These are phyloP conservation scores for Arctocebus calabarensis DNA, from an alignment of 2,797 vertebrate genomes.

Conservation along the genomic window DNA sequence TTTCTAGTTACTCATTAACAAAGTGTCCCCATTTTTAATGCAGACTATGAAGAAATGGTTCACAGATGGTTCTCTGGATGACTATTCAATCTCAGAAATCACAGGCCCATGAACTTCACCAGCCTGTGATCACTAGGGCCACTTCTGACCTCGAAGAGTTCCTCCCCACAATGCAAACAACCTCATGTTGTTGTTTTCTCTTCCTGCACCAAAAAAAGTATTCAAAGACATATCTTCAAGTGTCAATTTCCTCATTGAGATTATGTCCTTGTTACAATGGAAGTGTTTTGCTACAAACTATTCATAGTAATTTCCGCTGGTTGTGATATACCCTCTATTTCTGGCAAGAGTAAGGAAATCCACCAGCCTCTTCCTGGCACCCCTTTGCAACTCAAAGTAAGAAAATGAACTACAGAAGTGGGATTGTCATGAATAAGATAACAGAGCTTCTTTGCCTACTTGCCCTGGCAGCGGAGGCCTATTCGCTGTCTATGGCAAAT, in stretches of 20 bases:
- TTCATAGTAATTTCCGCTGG: constrained; percentile 77
- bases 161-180: constrained; percentile 84
- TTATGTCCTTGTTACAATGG: constrained; percentile 82
- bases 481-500: too few relatives aligned
- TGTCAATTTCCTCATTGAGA: constrained; percentile 84
- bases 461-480: too few relatives aligned
- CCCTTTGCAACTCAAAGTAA: neutral
- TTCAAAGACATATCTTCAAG: constrained; percentile 74
- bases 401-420: neutral
- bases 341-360: constrained; percentile 58
- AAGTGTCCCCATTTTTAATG: neutral
- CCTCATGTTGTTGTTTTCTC: constrained; percentile 83
- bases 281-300: constrained; percentile 70
- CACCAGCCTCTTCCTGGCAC: constrained; percentile 43
- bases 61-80: neutral
- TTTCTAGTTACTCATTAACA: neutral
- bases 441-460: neutral
- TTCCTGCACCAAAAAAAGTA: constrained; percentile 68
- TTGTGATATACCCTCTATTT: constrained; percentile 53
- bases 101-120: neutral
- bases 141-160: neutral
- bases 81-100: neutral
- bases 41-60: neutral
- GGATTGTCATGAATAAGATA: neutral
- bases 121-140: neutral